phyloP scores from a whole-genome alignment of 2,113 vertebrate genomes.

The Datnioides undecimradiatus region DNA sequence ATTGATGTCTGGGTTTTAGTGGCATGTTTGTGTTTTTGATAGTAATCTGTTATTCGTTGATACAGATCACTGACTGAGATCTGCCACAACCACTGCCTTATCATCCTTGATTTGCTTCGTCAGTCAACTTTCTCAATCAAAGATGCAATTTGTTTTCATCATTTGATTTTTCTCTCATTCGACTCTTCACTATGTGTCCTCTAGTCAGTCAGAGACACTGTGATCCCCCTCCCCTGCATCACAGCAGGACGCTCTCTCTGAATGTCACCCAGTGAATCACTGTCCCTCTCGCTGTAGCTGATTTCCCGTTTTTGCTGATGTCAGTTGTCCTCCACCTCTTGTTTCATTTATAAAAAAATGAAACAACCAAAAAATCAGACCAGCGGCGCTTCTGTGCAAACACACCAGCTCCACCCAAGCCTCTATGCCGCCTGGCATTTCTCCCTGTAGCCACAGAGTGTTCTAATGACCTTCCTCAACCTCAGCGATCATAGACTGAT shows the following conservation, averaged over 20 bases:
- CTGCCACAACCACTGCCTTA: neutral
- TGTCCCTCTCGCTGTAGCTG: neutral
- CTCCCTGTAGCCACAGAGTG: conserved; percentile 1
- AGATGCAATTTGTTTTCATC: neutral
- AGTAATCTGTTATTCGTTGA: neutral
- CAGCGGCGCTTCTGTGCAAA: neutral
- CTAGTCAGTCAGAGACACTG: neutral
- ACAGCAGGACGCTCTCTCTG: neutral
- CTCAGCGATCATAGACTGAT: conserved; percentile 13
- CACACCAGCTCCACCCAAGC: neutral
- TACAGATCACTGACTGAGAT: neutral
- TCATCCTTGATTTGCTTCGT: neutral
- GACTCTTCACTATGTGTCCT: neutral
- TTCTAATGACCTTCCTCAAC: conserved; percentile 38
- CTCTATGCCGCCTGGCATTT: neutral
- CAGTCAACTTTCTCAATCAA: neutral
- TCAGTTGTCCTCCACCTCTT: neutral
- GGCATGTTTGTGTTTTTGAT: conserved; percentile 23
- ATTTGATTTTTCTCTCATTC: conserved; percentile 4
- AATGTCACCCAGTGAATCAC: neutral
- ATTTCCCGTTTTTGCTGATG: neutral
- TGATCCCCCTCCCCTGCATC: neutral
- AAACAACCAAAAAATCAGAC: neutral
- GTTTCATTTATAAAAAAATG: neutral
- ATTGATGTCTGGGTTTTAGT: conserved; percentile 28